Conservation (phyloP, 2,797 vertebrate species). For the Galagoides demidoff region DNA sequence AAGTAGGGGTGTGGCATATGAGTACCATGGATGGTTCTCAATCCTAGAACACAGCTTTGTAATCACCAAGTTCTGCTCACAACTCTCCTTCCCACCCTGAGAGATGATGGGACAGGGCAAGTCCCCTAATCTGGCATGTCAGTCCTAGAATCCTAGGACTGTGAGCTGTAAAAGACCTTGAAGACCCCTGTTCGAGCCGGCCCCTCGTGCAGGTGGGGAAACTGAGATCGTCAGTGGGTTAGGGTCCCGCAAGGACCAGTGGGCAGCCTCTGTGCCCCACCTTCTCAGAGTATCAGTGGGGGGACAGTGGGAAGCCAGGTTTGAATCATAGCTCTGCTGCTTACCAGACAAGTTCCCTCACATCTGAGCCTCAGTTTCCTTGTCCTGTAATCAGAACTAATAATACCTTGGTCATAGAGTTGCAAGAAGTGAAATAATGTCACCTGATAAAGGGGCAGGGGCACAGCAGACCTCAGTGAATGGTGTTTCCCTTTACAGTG, state of each 20-base stretch:
- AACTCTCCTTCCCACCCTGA: background rate
- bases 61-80: background rate
- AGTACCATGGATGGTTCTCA: background rate
- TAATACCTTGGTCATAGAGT: background rate
- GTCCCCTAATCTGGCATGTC: background rate
- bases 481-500: background rate
- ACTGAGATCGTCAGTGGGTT: background rate
- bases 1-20: too few relatives aligned
- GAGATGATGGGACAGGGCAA: background rate
- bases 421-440: background rate
- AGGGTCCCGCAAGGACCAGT: background rate
- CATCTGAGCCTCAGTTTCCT: background rate
- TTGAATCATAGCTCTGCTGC: background rate
- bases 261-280: background rate
- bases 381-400: background rate
- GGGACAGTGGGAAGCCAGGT: background rate
- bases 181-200: background rate
- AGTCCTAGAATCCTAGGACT: background rate
- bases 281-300: background rate
- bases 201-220: background rate
- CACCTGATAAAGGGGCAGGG: background rate
- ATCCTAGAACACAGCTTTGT: background rate
- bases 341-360: background rate
- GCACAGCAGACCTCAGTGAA: background rate
- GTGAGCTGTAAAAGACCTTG: background rate